Evolutionary conservation across 2,113 vertebrate species (phyloP).

Genomic region (Alethe castanea): DNA sequence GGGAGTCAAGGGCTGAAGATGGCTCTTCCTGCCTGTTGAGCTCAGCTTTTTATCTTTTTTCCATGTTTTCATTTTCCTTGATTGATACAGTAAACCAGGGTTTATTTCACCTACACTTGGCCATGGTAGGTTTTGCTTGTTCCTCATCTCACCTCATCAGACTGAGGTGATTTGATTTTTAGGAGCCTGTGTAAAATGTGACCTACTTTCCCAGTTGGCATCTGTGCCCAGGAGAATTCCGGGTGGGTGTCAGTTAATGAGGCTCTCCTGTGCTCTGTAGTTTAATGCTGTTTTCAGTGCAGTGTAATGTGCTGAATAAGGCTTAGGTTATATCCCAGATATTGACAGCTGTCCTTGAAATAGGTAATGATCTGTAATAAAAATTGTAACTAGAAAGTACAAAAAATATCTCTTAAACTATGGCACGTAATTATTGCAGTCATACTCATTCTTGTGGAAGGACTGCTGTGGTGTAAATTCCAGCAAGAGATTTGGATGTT

Average conservation of each 20-base stretch:
- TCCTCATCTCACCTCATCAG: background rate
- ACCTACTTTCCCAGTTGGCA: constrained; percentile 37
- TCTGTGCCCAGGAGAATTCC: background rate
- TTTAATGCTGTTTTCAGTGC: background rate
- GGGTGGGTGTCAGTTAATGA: constrained; percentile 3
- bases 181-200: constrained; percentile 16
- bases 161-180: background rate
- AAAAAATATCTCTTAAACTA: background rate
- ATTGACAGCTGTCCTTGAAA: constrained; percentile 6
- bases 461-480: background rate
- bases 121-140: background rate
- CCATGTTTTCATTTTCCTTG: background rate
- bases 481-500: background rate
- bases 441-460: background rate
- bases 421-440: background rate
- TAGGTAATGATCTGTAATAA: background rate
- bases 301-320: background rate
- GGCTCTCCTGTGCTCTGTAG: background rate
- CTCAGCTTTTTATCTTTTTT: background rate
- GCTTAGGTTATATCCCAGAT: background rate
- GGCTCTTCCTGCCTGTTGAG: background rate
- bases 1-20: background rate
- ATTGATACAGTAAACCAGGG: background rate
- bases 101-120: background rate
- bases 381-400: background rate